Conservation (phyloP, 1,140 invertebrate species). For the Philotrypesis tridentata region DNA sequence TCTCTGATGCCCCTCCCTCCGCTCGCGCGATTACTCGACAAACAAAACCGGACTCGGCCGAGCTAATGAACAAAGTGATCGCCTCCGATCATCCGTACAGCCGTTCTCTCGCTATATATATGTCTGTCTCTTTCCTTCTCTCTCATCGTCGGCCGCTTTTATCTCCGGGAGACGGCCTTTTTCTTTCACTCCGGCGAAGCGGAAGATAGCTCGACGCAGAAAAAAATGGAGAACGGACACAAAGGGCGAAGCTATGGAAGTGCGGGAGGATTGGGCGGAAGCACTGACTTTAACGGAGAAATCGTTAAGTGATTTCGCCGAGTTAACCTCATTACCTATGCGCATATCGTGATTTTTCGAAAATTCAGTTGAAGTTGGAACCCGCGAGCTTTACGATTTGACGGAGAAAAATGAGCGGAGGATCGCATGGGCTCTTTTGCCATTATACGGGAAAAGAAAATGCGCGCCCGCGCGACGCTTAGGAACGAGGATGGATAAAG, state of each 20-base stretch:
- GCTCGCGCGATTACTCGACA: not conserved
- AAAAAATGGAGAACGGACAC: not conserved
- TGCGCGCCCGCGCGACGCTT: not conserved
- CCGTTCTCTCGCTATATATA: not conserved
- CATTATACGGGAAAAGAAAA: not conserved
- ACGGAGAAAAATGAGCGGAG: not conserved
- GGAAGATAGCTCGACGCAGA: not conserved
- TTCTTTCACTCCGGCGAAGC: not conserved
- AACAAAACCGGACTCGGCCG: conserved; percentile 20
- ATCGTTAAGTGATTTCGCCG: not conserved
- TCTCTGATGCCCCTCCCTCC: not conserved
- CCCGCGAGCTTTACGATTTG: not conserved
- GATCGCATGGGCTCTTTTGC: not conserved
- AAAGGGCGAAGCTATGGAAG: not conserved
- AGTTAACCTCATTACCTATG: not conserved
- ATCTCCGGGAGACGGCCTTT: not conserved
- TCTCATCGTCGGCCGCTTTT: not conserved
- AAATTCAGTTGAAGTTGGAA: not conserved
- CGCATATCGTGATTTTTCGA: not conserved
- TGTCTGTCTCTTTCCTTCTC: not conserved
- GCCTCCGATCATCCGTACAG: not conserved
- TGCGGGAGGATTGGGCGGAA: no score
- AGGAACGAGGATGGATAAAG: not conserved
- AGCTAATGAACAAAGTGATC: conserved; percentile 37
- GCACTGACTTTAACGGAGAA: no score